phyloP scores from a whole-genome alignment of 2,113 vertebrate genomes.

The Acanthochromis polyacanthus region DNA sequence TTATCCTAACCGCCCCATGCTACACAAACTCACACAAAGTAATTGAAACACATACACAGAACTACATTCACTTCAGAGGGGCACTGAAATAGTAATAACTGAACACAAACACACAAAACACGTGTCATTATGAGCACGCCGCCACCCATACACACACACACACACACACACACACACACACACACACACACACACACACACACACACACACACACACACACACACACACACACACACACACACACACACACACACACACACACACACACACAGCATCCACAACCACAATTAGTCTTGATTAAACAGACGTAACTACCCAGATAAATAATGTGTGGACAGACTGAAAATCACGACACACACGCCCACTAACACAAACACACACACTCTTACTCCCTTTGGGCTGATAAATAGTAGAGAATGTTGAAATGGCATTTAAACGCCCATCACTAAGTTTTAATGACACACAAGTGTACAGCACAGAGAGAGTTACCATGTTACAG shows the following conservation, averaged over 20 bases:
- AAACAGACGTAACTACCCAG: conserved; percentile 74
- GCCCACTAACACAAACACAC: conserved; percentile 27
- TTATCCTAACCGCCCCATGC: conserved; percentile 80
- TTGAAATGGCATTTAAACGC: conserved; percentile 72
- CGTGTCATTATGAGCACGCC: conserved; percentile 37
- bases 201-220: conserved; percentile 31
- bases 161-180: conserved; percentile 28
- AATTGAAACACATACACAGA: conserved; percentile 49
- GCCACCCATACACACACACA: conserved; percentile 24
- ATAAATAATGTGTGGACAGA: conserved; percentile 71
- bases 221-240: conserved; percentile 26
- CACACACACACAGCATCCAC: conserved; percentile 28
- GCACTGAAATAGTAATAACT: conserved; percentile 38
- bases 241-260: conserved; percentile 25
- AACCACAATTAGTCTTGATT: conserved; percentile 80
- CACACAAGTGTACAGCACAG: conserved; percentile 61
- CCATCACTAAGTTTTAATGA: conserved; percentile 76
- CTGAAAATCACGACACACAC: conserved; percentile 36
- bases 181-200: conserved; percentile 32
- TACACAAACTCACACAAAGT: conserved; percentile 50
- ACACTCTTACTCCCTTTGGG: conserved; percentile 52
- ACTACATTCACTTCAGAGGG: conserved; percentile 16
- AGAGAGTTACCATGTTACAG: conserved; percentile 60
- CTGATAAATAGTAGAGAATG: conserved; percentile 70
- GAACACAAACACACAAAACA: conserved; percentile 39